A percentile compares a stretch with the other conserved stretches of the same genome.
Evolutionary conservation across 1,140 invertebrate species (phyloP).

Genomic region (Drosophila lowei): DNA sequence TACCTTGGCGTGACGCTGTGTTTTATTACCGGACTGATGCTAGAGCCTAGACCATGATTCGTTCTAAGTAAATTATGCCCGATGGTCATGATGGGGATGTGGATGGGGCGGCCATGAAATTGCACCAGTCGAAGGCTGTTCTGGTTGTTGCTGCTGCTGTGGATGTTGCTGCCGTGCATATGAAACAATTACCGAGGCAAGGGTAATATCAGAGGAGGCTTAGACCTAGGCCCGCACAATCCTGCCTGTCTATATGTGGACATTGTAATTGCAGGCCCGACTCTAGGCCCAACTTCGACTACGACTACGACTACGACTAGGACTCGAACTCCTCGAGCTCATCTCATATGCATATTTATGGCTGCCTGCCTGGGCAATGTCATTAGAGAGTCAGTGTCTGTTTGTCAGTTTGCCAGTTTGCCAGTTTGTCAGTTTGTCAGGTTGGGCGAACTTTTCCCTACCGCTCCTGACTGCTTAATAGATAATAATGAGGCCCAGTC

Average conservation of each 20-base stretch:
- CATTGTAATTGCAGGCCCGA: constrained; percentile 68
- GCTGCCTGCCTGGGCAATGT: constrained; percentile 49
- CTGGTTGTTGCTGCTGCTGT: background rate
- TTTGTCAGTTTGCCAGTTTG: constrained; percentile 36
- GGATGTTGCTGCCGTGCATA: constrained; percentile 50
- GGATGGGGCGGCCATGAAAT: constrained; percentile 41
- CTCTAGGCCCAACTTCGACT: background rate
- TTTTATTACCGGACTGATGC: constrained; percentile 67
- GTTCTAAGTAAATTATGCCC: constrained; percentile 82
- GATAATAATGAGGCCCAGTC: constrained; percentile 62
- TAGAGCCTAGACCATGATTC: constrained; percentile 68
- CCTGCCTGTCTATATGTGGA: constrained; percentile 62
- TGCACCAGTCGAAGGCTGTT: constrained; percentile 31
- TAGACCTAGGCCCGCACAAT: constrained; percentile 16
- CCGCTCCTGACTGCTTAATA: constrained; percentile 71
- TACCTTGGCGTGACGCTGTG: constrained; percentile 75
- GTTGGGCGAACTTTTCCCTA: constrained; percentile 50
- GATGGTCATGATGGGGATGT: constrained; percentile 72
- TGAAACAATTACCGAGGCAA: constrained; percentile 75
- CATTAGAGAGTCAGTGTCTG: constrained; percentile 68
- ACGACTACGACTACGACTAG: background rate
- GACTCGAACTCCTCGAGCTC: constrained; percentile 21
- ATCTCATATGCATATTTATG: constrained; percentile 62
- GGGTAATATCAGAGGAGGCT: constrained; percentile 1
- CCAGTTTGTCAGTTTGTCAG: constrained; percentile 50